Base-by-base conservation (phyloP, 1,140 invertebrate species). In the Amphibalanus amphitrite region DNA sequence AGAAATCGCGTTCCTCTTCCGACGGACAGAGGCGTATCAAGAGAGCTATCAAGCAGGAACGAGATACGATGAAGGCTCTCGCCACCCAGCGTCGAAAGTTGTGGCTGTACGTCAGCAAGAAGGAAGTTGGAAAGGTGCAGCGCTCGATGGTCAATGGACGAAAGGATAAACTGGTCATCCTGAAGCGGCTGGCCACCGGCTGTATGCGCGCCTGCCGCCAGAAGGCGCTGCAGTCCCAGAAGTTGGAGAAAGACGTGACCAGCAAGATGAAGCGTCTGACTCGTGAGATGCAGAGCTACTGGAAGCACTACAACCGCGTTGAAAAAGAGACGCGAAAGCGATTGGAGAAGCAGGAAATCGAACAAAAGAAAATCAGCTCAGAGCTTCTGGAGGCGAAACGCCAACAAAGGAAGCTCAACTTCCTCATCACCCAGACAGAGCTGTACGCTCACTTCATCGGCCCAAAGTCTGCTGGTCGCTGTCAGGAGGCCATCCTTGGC, bases 401-500 rank as follows among this genome's bases (percentile, higher is more conserved):
- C 17, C 94, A 97, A 77, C 93, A 97, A 78, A 85, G 94, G 40
- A 98, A 98, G 80, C 80, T 97, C 0, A 97, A 97, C 81, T 97
- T 97, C 79, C 82, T 97, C 28, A 97, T 97, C 33, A 97, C 95
- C 0, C 93, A 97, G 82, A 97, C 95, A 0, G 95, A 97, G 80
- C 79, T 98, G 0, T 97, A 97, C 81, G 94, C 94, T 68, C 95
- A 98, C 82, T 97, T 97, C 78, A 97, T 97, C 93, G 93, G 93
- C 17, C 85, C 87, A 71, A 97, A 97, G 81, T 80, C 95, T 73
- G 86, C 86, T 0, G 76, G 75, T 40, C 70, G 69, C 13, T 83
- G 83, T 73, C 85, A 84, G 10, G 86, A 85, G 1, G 82, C 86
- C 64, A 97, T 97, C 75, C 82, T 97, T 25, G 88, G 87, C 78